Evolutionary conservation across 2,888 invertebrate genomes (phyloP).

Genomic region (Embidobia sp.): DNA sequence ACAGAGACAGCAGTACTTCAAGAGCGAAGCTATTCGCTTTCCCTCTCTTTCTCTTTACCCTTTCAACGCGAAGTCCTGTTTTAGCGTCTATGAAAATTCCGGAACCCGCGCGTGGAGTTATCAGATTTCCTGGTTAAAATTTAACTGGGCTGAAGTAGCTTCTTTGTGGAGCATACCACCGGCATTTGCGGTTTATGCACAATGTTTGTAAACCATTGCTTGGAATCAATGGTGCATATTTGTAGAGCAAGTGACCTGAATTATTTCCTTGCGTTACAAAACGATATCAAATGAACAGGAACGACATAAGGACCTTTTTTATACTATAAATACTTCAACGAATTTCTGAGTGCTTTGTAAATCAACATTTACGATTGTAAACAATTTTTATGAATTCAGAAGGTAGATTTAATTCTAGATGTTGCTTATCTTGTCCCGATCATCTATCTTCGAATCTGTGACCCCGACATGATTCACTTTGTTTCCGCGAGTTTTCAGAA

Average conservation of each 20-base stretch:
- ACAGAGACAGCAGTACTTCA: conserved; percentile 7
- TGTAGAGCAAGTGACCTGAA: conserved; percentile 16
- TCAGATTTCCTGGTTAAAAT: conserved; percentile 32
- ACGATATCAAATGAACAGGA: no score
- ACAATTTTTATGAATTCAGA: no score
- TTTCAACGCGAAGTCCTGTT: conserved; percentile 18
- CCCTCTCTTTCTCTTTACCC: conserved; percentile 21
- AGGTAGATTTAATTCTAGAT: no score
- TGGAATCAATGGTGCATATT: neutral
- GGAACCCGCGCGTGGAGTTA: conserved; percentile 24
- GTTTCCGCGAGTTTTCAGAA: no score
- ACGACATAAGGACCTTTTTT: no score
- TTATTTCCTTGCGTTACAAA: no score
- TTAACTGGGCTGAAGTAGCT: conserved; percentile 12
- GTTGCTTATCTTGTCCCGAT: no score
- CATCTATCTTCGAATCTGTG: no score
- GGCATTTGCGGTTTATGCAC: conserved; percentile 3
- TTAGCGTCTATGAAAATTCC: conserved; percentile 34
- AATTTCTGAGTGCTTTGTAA: no score
- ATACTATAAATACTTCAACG: no score
- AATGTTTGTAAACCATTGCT: conserved; percentile 14
- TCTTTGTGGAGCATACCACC: conserved; percentile 17
- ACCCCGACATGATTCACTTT: no score
- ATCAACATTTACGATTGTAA: no score
- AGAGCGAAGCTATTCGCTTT: conserved; percentile 4